Evolutionary conservation across 2,113 vertebrate species (phyloP), one percentile per base, ranked within the genome.

Genomic region (Ahaetulla prasina): DNA sequence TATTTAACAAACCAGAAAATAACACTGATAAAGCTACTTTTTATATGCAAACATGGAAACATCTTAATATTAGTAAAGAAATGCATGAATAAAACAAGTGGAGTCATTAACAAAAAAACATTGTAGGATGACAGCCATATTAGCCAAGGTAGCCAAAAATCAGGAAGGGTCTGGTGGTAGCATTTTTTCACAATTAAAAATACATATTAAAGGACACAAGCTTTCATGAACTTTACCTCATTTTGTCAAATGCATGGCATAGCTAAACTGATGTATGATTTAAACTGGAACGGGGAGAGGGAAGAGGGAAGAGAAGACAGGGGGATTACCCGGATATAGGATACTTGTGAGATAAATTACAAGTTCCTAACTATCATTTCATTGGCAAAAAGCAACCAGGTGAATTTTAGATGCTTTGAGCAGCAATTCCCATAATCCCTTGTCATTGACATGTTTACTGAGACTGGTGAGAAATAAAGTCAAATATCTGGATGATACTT

Each of bases 21-120:
- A 23, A 27, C n/a, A 30, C 3, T n/a, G 16, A 45, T 43, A 68
- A 35, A 27, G 49, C 18, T 86, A 16, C 25, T 12, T 39, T 16
- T 0, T n/a, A n/a, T 1, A 0, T 1, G 18, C 39, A 43, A 43
- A 52, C 2, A 12, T 74, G 47, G 7, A 50, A 43, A 68, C 22
- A 43, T n/a, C 9, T 25, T 8, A 63, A 35, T 86, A 27, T 49
- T 39, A 52, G 1, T 45, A 47, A 47, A 23, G 55, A 30, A 43
- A 85, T 86, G 1, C 8, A 50, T 35, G 1, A 74, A n/a, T n/a
- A 27, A 85, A 55, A 54, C 22, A 55, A 47, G 5, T 45, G 43
- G 23, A 55, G 23, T 43, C 8, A 55, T 91, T 25, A 9, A 53
- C 49, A 43, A 10, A 91, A 91, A 54, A 85, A n/a, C 20, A 22